phyloP scores from a whole-genome alignment of 2,888 invertebrate species.

The Drosophila prolongata region DNA sequence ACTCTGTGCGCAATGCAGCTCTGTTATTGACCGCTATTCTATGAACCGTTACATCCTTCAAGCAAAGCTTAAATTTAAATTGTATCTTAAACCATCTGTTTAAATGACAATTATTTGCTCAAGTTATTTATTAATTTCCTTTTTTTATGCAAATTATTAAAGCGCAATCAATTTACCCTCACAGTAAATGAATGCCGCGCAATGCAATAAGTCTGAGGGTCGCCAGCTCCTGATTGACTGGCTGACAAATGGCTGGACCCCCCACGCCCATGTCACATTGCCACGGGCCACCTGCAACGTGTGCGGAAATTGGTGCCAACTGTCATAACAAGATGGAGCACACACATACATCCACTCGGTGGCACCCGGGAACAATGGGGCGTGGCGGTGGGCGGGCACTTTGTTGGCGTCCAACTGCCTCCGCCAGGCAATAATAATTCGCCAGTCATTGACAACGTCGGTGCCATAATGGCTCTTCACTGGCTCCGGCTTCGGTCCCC shows the following conservation, averaged over 20 bases:
- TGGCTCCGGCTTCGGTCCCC: constrained; percentile 25
- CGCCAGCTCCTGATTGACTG: constrained; percentile 61
- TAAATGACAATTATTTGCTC: not conserved
- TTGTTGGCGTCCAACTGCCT: constrained; percentile 63
- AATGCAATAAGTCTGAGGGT: constrained; percentile 13
- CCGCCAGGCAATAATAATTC: constrained; percentile 75
- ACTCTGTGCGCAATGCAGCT: constrained; percentile 1
- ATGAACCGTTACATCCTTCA: not conserved
- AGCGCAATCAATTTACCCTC: not conserved
- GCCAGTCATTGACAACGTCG: constrained; percentile 76
- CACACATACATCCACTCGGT: constrained; percentile 17
- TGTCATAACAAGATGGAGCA: constrained; percentile 68
- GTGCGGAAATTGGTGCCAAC: constrained; percentile 67
- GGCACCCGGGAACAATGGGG: constrained; percentile 11
- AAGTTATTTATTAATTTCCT: not conserved
- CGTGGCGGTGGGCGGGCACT: constrained; percentile 8
- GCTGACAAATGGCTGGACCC: constrained; percentile 59
- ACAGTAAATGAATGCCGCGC: constrained; percentile 4
- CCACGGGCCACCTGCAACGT: constrained; percentile 45
- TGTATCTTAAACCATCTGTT: not conserved
- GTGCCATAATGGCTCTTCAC: constrained; percentile 70
- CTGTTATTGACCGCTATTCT: not conserved
- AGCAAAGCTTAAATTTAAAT: not conserved
- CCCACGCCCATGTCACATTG: constrained; percentile 9
- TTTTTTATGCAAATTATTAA: not conserved